phyloP scores from a whole-genome alignment of 2,888 invertebrate genomes.

The Hipparchia sbordonii region DNA sequence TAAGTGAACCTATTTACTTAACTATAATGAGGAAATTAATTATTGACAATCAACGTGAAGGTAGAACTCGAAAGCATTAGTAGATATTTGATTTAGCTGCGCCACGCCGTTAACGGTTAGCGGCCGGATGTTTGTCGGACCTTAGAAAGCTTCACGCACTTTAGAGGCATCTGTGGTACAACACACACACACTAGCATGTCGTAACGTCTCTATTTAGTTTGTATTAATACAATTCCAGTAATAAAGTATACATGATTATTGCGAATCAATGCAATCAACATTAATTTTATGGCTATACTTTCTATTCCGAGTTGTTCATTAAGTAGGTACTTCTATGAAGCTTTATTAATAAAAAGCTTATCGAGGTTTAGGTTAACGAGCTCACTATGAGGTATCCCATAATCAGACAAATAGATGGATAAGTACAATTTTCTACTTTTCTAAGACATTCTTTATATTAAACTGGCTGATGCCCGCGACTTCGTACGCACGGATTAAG shows the following conservation, averaged over 20 bases:
- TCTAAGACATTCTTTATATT: neutral
- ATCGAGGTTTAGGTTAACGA: slow-evolving; percentile 6
- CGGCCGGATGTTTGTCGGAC: slow-evolving; percentile 73
- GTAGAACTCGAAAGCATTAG: slow-evolving; percentile 40
- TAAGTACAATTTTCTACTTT: neutral
- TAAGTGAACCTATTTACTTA: neutral
- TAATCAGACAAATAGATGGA: neutral
- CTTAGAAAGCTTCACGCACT: slow-evolving; percentile 68
- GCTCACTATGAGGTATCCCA: neutral
- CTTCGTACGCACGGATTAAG: no score
- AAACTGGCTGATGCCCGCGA: no score
- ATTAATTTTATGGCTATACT: slow-evolving; percentile 46
- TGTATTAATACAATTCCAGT: slow-evolving; percentile 46
- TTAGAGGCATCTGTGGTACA: slow-evolving; percentile 64
- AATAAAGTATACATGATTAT: slow-evolving; percentile 63
- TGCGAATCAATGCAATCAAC: slow-evolving; percentile 48
- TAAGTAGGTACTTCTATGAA: slow-evolving; percentile 5
- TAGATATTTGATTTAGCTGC: slow-evolving; percentile 46
- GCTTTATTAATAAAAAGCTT: slow-evolving; percentile 13
- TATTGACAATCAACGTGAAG: slow-evolving; percentile 29
- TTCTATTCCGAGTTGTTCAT: slow-evolving; percentile 13
- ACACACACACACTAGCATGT: slow-evolving; percentile 46
- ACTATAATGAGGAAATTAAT: slow-evolving; percentile 24
- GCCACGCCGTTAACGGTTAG: slow-evolving; percentile 64
- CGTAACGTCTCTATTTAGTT: slow-evolving; percentile 70